Percentiles rank a stretch among this genome's conserved stretches.
phyloP scores from a whole-genome alignment of 2,797 vertebrate species.

The Gadopsis bispinosus region DNA sequence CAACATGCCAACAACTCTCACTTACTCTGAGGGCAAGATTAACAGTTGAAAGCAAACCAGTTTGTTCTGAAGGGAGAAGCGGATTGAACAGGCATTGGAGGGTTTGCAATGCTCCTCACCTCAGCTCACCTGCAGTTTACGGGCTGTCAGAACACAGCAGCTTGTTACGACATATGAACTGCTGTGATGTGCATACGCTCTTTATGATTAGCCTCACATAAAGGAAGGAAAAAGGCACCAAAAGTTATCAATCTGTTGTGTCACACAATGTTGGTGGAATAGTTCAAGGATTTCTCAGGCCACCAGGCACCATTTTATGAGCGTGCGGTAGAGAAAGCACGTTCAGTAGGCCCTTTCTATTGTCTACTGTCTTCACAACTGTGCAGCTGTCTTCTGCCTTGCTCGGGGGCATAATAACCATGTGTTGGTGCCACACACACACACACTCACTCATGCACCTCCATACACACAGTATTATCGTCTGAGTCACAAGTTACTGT shows the following conservation, averaged over 20 bases:
- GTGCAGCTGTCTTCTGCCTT: conserved; percentile 75
- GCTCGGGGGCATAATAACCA: conserved; percentile 71
- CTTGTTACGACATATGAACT: neutral
- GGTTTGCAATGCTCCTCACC: conserved; percentile 42
- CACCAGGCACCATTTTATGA: conserved; percentile 60
- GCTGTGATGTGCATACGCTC: neutral
- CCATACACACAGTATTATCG: conserved; percentile 52
- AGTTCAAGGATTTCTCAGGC: conserved; percentile 54
- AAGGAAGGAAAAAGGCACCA: conserved; percentile 10
- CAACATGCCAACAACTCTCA: conserved; percentile 62
- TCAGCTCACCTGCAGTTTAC: conserved; percentile 28
- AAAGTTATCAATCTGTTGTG: conserved; percentile 39
- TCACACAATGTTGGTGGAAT: conserved; percentile 54
- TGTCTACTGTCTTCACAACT: conserved; percentile 65
- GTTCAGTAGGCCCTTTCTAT: conserved; percentile 55
- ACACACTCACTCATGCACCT: conserved; percentile 16
- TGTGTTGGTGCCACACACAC: conserved; percentile 59
- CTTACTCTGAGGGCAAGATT: conserved; percentile 73
- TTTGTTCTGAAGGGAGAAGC: conserved; percentile 53
- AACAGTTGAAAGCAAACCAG: conserved; percentile 62
- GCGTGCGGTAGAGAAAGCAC: conserved; percentile 43
- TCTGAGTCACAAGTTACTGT: conserved; percentile 65
- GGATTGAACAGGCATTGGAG: conserved; percentile 55
- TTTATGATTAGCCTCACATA: conserved; percentile 27
- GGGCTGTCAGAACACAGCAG: neutral